Conservation (phyloP, 2,113 vertebrate genomes). For the Ictalurus furcatus region DNA sequence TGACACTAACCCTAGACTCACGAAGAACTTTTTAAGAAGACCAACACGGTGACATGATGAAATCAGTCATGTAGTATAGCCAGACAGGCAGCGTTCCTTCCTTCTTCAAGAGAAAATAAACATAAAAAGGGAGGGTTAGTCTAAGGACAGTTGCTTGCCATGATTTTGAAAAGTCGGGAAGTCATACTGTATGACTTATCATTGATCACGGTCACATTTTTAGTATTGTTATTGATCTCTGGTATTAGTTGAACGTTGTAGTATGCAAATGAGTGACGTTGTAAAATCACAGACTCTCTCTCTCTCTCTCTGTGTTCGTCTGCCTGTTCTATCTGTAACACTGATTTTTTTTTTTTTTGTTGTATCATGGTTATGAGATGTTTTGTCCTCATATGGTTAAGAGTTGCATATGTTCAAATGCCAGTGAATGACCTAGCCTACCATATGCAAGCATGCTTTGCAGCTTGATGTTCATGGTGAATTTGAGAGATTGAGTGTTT, state of each 20-base stretch:
- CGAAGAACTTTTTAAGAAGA: neutral
- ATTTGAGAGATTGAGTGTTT: neutral
- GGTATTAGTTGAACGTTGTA: neutral
- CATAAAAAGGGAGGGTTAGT: neutral
- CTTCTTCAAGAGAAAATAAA: no score
- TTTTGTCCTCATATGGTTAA: neutral
- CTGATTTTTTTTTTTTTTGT: no score
- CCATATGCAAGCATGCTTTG: neutral
- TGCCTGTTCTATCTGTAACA: neutral
- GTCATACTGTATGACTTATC: neutral
- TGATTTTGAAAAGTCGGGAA: neutral
- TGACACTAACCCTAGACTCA: conserved; percentile 1
- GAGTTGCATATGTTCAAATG: neutral
- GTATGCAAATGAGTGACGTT: neutral
- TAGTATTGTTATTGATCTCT: neutral
- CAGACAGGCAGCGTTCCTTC: neutral
- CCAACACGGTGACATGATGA: neutral
- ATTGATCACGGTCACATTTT: neutral
- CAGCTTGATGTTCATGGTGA: neutral
- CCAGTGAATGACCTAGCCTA: neutral
- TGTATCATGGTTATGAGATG: neutral
- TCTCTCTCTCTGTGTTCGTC: neutral
- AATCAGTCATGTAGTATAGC: neutral
- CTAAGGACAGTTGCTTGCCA: neutral
- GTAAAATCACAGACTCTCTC: neutral